These are phyloP conservation scores for Archips xylosteana DNA, from an alignment of 2,888 invertebrate species.

Conservation along the genomic window DNA sequence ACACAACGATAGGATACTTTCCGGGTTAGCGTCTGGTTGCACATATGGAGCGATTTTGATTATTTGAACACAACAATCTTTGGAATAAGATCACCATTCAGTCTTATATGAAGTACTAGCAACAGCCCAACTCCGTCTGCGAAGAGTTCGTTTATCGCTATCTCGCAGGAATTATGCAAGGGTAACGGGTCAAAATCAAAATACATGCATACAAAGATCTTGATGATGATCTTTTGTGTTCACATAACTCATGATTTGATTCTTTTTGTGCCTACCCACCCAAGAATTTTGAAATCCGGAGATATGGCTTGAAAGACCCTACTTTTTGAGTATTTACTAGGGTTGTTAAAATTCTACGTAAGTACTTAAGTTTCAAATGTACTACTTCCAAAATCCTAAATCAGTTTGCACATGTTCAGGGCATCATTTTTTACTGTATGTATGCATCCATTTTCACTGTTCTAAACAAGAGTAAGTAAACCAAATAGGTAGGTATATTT, in stretches of 20 bases:
- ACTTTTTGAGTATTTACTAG: too few relatives aligned
- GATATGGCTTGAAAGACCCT: not conserved
- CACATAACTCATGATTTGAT: too few relatives aligned
- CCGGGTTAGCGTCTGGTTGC: not conserved
- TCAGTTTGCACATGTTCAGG: not conserved
- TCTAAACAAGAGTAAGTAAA: constrained; percentile 19
- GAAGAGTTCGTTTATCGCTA: too few relatives aligned
- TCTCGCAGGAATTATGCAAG: too few relatives aligned
- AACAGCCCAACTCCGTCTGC: too few relatives aligned
- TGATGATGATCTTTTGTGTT: too few relatives aligned
- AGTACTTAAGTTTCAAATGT: too few relatives aligned
- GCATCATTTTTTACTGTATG: not conserved
- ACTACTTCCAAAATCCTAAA: not conserved
- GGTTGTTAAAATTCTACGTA: too few relatives aligned
- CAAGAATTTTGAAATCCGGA: not conserved
- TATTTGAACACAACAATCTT: not conserved
- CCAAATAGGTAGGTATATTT: constrained; percentile 43
- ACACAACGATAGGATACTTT: not conserved
- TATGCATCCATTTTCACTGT: not conserved
- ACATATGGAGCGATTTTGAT: not conserved
- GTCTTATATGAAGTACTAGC: not conserved
- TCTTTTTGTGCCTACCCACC: too few relatives aligned
- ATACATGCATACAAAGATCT: too few relatives aligned
- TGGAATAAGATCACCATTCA: not conserved
- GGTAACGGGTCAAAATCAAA: too few relatives aligned